Conservation (phyloP, 1,140 invertebrate species). For the Trichomalopsis sarcophagae region DNA sequence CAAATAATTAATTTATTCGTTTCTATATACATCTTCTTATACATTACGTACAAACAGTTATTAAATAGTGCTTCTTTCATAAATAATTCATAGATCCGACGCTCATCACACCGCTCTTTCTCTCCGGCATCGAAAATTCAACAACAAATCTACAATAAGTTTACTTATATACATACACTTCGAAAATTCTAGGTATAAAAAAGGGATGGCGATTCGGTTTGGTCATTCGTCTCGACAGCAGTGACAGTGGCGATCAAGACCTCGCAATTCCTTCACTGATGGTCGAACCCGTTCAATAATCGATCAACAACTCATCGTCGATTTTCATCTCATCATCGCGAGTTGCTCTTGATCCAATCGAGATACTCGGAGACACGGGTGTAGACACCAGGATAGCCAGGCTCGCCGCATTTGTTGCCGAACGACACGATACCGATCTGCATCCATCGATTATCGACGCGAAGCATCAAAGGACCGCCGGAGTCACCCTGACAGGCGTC, state of each 20-base stretch:
- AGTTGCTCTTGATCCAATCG: slow-evolving; percentile 78
- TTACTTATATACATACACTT: slow-evolving; percentile 12
- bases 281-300: slow-evolving; percentile 16
- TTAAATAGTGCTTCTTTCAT: slow-evolving; percentile 37
- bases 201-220: not conserved
- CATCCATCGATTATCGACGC: slow-evolving; percentile 84
- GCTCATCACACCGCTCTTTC: not conserved
- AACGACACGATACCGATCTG: slow-evolving; percentile 94
- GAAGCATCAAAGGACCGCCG: slow-evolving; percentile 90
- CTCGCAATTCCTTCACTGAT: not conserved
- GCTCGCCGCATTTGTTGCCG: slow-evolving; percentile 92
- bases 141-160: not conserved
- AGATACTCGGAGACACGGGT: slow-evolving; percentile 80
- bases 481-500: slow-evolving; percentile 90
- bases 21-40: slow-evolving; percentile 55
- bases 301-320: not conserved
- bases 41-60: slow-evolving; percentile 40
- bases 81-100: slow-evolving; percentile 7
- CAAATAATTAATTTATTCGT: slow-evolving; percentile 51
- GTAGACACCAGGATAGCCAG: slow-evolving; percentile 89
- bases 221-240: not conserved
- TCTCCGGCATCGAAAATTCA: not conserved
- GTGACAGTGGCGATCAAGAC: not conserved
- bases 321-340: slow-evolving; percentile 34
- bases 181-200: not conserved